phyloP scores from a whole-genome alignment of 2,888 invertebrate species.

The Eupithecia insigniata region DNA sequence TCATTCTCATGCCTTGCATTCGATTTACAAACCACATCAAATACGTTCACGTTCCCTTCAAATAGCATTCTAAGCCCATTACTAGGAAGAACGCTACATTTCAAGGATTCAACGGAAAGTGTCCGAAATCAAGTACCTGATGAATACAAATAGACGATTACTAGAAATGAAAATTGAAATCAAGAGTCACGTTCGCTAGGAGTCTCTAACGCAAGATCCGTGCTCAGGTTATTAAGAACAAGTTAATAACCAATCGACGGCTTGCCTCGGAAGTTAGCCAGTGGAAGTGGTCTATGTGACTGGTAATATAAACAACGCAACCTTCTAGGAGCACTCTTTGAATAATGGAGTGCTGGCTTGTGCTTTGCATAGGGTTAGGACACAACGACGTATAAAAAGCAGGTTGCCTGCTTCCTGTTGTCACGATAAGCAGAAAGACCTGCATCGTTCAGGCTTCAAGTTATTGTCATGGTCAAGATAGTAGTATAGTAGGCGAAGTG shows the following conservation, averaged over 20 bases:
- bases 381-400: constrained; percentile 15
- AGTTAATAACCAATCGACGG: constrained; percentile 41
- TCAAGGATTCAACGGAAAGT: constrained; percentile 34
- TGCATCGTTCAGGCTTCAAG: not conserved
- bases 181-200: constrained; percentile 53
- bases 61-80: constrained; percentile 7
- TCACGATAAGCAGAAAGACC: not conserved
- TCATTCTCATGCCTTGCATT: not conserved
- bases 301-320: constrained; percentile 55
- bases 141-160: constrained; percentile 58
- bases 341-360: constrained; percentile 52
- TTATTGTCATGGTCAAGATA: not conserved
- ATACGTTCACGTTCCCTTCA: not conserved
- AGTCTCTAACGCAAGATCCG: constrained; percentile 44
- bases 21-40: not conserved
- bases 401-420: constrained; percentile 10
- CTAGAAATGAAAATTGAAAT: constrained; percentile 56
- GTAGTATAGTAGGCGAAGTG: not conserved
- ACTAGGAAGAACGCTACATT: constrained; percentile 21
- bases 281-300: constrained; percentile 58
- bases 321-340: constrained; percentile 49
- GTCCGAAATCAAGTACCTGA: constrained; percentile 38
- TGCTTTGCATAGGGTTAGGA: constrained; percentile 47
- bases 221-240: constrained; percentile 49
- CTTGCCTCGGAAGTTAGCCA: constrained; percentile 62